Percentiles rank a stretch among this genome's conserved stretches.
Evolutionary conservation across 2,888 invertebrate genomes (phyloP).

Genomic region (Hirtodrosophila cameraria): DNA sequence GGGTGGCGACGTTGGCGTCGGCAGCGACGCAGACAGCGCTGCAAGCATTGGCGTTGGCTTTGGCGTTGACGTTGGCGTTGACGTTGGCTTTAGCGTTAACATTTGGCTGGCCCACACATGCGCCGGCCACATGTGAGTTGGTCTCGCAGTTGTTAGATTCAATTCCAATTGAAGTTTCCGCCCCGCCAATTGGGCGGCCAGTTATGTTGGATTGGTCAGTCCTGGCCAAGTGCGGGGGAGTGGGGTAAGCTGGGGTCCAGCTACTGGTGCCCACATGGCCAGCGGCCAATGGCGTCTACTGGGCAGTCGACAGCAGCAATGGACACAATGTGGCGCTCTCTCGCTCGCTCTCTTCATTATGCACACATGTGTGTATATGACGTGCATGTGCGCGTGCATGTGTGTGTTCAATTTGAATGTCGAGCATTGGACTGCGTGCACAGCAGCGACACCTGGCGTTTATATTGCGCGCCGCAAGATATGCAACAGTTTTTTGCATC

Average conservation of each 20-base stretch:
- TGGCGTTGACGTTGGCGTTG: neutral
- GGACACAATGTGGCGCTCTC: constrained; percentile 10
- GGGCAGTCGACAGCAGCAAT: constrained; percentile 24
- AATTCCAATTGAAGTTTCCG: constrained; percentile 68
- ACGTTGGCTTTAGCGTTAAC: neutral
- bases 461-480: constrained; percentile 26
- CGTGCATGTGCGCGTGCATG: constrained; percentile 9
- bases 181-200: constrained; percentile 63
- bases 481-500: constrained; percentile 34
- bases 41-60: constrained; percentile 11
- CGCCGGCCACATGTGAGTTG: constrained; percentile 39
- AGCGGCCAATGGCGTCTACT: constrained; percentile 52
- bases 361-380: constrained; percentile 5
- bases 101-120: constrained; percentile 46
- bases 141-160: constrained; percentile 24
- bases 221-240: constrained; percentile 36
- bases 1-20: constrained; percentile 26
- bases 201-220: constrained; percentile 67
- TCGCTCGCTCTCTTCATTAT: neutral
- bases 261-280: constrained; percentile 22
- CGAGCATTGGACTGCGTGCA: neutral
- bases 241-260: constrained; percentile 12
- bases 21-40: constrained; percentile 39
- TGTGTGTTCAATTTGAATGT: constrained; percentile 16
- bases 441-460: constrained; percentile 40